These are phyloP conservation scores for Lepilemur septentrionalis DNA, from an alignment of 2,797 vertebrate species.

Conservation along the genomic window DNA sequence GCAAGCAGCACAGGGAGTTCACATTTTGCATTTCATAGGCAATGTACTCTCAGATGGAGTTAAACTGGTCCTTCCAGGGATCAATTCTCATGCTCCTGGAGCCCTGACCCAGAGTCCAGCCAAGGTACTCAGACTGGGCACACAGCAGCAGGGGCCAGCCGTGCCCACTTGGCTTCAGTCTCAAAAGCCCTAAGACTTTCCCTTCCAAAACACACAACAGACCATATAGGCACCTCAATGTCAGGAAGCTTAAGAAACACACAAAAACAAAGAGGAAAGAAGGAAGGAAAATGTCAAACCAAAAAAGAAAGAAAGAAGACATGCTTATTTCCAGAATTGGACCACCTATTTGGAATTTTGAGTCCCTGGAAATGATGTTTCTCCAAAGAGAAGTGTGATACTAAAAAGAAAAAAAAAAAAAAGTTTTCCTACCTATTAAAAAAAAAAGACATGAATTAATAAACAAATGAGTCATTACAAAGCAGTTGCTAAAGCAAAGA, in stretches of 20 bases:
- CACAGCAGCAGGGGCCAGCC: not conserved
- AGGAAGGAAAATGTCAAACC: not conserved
- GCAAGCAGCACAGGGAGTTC: slow-evolving; percentile 18
- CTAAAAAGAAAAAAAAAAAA: not conserved
- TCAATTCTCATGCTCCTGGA: slow-evolving; percentile 64
- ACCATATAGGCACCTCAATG: not conserved
- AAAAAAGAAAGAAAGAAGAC: not conserved
- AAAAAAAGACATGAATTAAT: slow-evolving; percentile 31
- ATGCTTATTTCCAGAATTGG: slow-evolving; percentile 36
- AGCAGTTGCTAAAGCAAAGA: slow-evolving; percentile 47
- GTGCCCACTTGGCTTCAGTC: not conserved
- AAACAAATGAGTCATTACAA: slow-evolving; percentile 31
- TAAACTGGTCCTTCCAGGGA: not conserved
- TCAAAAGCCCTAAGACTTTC: not conserved
- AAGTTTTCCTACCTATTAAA: not conserved
- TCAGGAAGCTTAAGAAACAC: not conserved
- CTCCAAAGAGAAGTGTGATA: not conserved
- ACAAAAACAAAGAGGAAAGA: not conserved
- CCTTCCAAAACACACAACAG: not conserved
- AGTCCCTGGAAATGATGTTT: slow-evolving; percentile 19
- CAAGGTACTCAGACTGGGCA: not conserved
- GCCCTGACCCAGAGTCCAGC: not conserved
- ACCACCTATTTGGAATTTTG: slow-evolving; percentile 37
- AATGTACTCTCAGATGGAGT: slow-evolving; percentile 25
- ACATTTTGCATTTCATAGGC: slow-evolving; percentile 28